phyloP scores from a whole-genome alignment of 2,888 invertebrate species.

The Chalcis sispes region DNA sequence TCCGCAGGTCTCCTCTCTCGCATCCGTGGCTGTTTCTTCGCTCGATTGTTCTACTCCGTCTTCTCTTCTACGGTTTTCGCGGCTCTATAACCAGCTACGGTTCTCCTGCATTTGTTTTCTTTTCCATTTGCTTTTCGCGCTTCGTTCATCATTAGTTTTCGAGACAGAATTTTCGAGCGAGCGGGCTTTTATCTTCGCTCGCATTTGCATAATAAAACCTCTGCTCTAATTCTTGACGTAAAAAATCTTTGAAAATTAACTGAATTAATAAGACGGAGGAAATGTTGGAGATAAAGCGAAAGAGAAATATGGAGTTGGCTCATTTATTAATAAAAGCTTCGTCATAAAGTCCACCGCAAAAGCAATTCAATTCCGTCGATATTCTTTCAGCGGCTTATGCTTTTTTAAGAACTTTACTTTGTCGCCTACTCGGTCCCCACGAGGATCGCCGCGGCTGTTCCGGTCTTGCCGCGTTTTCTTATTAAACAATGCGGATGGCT shows the following conservation, averaged over 20 bases:
- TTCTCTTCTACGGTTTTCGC: neutral
- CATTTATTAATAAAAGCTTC: conserved; percentile 29
- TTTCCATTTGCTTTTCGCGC: conserved; percentile 16
- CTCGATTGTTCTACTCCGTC: conserved; percentile 34
- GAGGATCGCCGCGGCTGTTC: conserved; percentile 6
- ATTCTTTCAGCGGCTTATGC: conserved; percentile 40
- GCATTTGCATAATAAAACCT: conserved; percentile 29
- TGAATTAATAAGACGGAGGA: conserved; percentile 18
- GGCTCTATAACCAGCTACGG: neutral
- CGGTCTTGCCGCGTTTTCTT: conserved; percentile 62
- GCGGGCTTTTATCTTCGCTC: conserved; percentile 16
- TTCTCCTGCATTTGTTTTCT: conserved; percentile 11
- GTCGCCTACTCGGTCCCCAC: conserved; percentile 34
- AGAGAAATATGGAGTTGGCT: neutral
- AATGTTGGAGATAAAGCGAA: neutral
- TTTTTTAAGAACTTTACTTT: conserved; percentile 50
- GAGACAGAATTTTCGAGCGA: neutral
- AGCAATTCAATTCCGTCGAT: conserved; percentile 56
- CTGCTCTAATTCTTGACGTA: neutral
- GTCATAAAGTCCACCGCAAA: conserved; percentile 15
- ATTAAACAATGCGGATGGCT: conserved; percentile 65
- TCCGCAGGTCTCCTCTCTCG: conserved; percentile 19
- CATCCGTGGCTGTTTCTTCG: conserved; percentile 42
- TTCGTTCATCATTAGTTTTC: conserved; percentile 5
- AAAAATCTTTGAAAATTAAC: conserved; percentile 11